These are phyloP conservation scores for Acromyrmex heyeri DNA, from an alignment of 1,140 invertebrate genomes.

Conservation along the genomic window DNA sequence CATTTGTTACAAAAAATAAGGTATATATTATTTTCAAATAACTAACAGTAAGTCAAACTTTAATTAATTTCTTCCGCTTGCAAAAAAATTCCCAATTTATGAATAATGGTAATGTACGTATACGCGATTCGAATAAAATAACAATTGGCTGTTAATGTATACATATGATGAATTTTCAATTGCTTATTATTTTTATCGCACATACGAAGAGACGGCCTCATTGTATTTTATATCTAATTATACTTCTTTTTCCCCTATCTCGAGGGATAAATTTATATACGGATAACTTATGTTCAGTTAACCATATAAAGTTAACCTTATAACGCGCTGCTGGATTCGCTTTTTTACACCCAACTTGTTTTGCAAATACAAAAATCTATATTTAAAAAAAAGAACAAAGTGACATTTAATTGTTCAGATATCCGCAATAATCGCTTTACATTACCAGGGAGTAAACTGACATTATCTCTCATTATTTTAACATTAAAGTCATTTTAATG, in stretches of 20 bases:
- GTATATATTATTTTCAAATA: neutral
- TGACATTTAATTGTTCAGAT: constrained; percentile 3
- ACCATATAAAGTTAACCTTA: neutral
- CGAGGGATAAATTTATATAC: neutral
- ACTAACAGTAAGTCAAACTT: neutral
- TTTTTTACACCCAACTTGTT: neutral
- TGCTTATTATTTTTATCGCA: constrained; percentile 7
- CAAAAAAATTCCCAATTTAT: neutral
- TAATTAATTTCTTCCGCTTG: neutral
- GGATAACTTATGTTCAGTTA: constrained; percentile 22
- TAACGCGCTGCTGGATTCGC: neutral
- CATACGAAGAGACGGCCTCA: neutral
- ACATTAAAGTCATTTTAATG: too few species aligned
- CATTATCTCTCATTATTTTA: too few species aligned
- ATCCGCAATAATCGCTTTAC: neutral
- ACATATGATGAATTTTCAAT: neutral
- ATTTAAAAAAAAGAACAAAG: constrained; percentile 11
- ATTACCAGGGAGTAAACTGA: too few species aligned
- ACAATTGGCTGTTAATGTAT: neutral
- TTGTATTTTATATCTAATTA: constrained; percentile 1
- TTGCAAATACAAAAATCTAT: neutral
- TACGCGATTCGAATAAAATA: constrained; percentile 8
- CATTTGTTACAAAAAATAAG: neutral
- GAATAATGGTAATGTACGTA: too few species aligned
- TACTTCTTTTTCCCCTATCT: neutral